phyloP scores from a whole-genome alignment of 2,888 invertebrate species.

The Enoplolaimus lenunculus region DNA sequence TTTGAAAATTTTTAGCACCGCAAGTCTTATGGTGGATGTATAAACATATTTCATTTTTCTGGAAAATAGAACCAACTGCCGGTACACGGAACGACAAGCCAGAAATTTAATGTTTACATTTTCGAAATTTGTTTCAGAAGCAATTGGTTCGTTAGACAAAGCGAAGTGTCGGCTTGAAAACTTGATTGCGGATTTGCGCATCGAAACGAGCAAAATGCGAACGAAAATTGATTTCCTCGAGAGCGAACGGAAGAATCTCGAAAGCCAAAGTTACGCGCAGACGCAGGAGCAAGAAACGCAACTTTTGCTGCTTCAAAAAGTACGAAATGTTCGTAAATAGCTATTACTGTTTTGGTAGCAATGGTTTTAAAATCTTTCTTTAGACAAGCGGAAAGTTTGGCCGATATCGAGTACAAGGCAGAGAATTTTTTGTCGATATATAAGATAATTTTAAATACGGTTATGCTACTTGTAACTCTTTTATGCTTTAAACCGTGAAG shows the following conservation, averaged over 20 bases:
- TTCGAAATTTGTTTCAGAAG: conserved; percentile 23
- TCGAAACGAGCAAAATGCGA: conserved; percentile 35
- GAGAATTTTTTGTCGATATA: too few species aligned
- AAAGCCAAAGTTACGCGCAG: conserved; percentile 38
- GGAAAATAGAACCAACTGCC: neutral
- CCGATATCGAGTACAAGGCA: too few species aligned
- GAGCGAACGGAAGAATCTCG: conserved; percentile 37
- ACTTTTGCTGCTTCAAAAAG: conserved; percentile 38
- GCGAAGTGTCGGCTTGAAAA: conserved; percentile 32
- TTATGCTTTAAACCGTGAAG: too few species aligned
- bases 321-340: conserved; percentile 21
- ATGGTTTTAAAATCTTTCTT: neutral
- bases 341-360: neutral
- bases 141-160: conserved; percentile 32
- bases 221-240: conserved; percentile 38
- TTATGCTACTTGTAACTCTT: too few species aligned
- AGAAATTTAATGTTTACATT: neutral
- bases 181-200: conserved; percentile 34
- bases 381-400: neutral
- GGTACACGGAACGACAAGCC: too few species aligned
- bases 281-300: conserved; percentile 36
- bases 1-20: neutral
- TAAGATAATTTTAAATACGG: neutral
- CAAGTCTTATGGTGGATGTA: too few species aligned
- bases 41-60: too few species aligned